Conservation (phyloP, 92 coral and sea anemone species). For the Palythoa heliodiscus region DNA sequence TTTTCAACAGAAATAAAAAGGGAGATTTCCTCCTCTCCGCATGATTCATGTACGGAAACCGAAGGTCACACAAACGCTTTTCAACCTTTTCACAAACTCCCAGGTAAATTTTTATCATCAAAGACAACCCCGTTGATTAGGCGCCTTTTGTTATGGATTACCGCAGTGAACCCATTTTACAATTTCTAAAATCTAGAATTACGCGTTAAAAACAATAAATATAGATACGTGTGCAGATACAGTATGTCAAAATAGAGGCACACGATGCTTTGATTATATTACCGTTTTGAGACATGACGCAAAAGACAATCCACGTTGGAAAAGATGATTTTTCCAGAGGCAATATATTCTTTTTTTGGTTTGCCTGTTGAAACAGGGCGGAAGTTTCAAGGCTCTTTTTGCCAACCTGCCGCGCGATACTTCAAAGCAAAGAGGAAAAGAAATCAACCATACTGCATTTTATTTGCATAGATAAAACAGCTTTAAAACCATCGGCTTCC, state of each 20-base stretch:
- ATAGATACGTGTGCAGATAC: constrained; percentile 50
- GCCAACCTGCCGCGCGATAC: constrained; percentile 28
- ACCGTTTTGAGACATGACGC: constrained; percentile 31
- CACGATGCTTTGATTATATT: constrained; percentile 30
- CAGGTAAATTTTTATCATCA: constrained; percentile 50
- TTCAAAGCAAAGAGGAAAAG: constrained; percentile 26
- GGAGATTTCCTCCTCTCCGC: constrained; percentile 68
- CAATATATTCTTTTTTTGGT: neutral
- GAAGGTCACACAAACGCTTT: constrained; percentile 42
- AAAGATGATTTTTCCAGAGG: neutral
- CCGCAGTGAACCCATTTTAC: constrained; percentile 39
- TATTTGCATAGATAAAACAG: constrained; percentile 84
- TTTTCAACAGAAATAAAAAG: constrained; percentile 77
- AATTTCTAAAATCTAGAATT: constrained; percentile 53
- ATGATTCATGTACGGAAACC: constrained; percentile 64
- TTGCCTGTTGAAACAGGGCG: constrained; percentile 27
- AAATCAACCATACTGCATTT: constrained; percentile 37
- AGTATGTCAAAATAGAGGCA: constrained; percentile 50
- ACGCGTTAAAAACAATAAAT: constrained; percentile 51
- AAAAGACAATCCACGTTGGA: neutral
- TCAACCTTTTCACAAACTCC: constrained; percentile 37
- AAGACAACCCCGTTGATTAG: constrained; percentile 1
- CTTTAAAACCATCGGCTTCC: constrained; percentile 28
- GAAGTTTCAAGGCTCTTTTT: constrained; percentile 5
- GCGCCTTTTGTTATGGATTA: constrained; percentile 10